A percentile compares a stretch with the other conserved stretches of the same genome.
These are phyloP conservation scores for Urosaurus nigricauda DNA, from an alignment of 2,797 vertebrate species.

Conservation along the genomic window DNA sequence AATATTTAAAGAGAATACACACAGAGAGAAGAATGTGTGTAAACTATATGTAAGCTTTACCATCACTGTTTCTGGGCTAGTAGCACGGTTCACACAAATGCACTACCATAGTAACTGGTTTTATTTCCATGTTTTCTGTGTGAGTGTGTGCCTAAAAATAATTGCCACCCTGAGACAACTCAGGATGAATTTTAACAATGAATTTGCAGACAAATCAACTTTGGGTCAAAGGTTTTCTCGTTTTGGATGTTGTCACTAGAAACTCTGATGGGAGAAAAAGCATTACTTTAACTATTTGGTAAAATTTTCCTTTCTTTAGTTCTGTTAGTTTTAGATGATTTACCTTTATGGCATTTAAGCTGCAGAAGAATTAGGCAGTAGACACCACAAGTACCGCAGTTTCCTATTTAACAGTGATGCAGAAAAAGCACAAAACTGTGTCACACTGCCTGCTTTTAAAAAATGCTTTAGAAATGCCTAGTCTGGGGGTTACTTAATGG, in stretches of 20 bases:
- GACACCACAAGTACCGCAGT: slow-evolving; percentile 21
- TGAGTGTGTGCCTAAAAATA: slow-evolving; percentile 33
- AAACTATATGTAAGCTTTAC: slow-evolving; percentile 61
- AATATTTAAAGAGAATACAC: slow-evolving; percentile 59
- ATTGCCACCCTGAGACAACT: slow-evolving; percentile 57
- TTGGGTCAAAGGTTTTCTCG: slow-evolving; percentile 32
- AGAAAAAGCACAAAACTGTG: slow-evolving; percentile 46
- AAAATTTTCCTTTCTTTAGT: slow-evolving; percentile 44
- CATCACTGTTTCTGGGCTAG: slow-evolving; percentile 53
- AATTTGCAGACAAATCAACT: slow-evolving; percentile 56
- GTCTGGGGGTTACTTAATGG: neutral
- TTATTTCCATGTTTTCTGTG: slow-evolving; percentile 54
- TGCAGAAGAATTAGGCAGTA: slow-evolving; percentile 47
- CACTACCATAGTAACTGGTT: slow-evolving; percentile 17
- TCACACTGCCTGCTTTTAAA: slow-evolving; percentile 47
- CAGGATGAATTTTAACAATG: slow-evolving; percentile 51
- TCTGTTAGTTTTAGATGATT: slow-evolving; percentile 36
- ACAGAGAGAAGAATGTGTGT: slow-evolving; percentile 50
- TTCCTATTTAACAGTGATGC: slow-evolving; percentile 8
- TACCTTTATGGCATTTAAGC: slow-evolving; percentile 41
- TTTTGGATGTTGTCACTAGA: slow-evolving; percentile 18
- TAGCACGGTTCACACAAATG: slow-evolving; percentile 45
- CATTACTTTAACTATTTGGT: slow-evolving; percentile 22
- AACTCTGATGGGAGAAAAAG: slow-evolving; percentile 15
- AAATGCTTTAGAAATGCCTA: neutral